Base-by-base conservation (phyloP, 2,888 invertebrate species). In the Drosophila cognata region DNA sequence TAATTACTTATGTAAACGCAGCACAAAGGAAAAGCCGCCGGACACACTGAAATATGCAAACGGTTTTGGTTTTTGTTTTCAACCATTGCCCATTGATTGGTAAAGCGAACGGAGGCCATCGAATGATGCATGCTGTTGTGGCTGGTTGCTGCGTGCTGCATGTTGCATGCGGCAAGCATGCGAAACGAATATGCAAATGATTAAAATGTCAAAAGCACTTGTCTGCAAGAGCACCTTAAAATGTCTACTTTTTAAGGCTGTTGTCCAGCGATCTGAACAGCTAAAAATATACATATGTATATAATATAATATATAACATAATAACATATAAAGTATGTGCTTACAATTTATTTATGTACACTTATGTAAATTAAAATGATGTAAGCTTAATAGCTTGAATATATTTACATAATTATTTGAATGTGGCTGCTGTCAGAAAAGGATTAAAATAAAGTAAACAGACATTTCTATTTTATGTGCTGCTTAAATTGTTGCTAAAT, bases 1-100 rank as follows among this genome's bases (percentile, higher is more conserved):
- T 71, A 80, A 80, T 87, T 85, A 85, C 78, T 88, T 82, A 88
- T 88, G 83, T 86, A 88, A 67, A 79, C 71, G 68, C 66, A 70
- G 64, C 43, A 46, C 53, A 64, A 69, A 57, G 59, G 56, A 61
- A 51, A 48, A 31, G 51, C 74, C 69, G 68, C 65, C 48, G 72
- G 71, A 61, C 67, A 59, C 55, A 43, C 43, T 63, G 46, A 38
- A 64, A 65, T 62, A 63, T 74, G 62, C 81, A 81, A 36, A 41
- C 52, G 18, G 50, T 35, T 59, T 68, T 41, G 41, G 16, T 48
- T 53, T 66, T 48, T 38, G 36, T 48, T 31, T 36, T 60, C 59
- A 71, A 76, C 82, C 81, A 87, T 79, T 81, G 76, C 41, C 69
- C 56, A 76, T 81, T 81, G 82, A 87, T 83, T 84, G 82, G 43